Evolutionary conservation across 2,113 vertebrate genomes (phyloP).

Genomic region (Empidonax traillii): DNA sequence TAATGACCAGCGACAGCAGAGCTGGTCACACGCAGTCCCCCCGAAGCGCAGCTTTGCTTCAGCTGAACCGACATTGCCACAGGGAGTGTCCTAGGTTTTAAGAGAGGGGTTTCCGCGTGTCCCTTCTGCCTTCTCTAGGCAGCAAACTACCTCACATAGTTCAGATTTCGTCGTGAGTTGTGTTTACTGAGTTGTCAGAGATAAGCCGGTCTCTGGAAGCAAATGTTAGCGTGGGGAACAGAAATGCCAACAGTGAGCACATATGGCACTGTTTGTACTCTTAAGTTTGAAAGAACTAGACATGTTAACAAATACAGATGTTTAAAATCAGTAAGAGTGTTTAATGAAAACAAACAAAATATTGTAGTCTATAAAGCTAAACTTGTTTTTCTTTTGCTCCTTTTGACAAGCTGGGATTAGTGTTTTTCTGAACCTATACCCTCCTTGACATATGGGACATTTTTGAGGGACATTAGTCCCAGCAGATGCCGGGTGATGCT

Average conservation of each 20-base stretch:
- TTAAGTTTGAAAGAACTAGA: conserved; percentile 58
- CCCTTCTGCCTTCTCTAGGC: background rate
- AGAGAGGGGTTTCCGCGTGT: background rate
- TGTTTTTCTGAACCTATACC: conserved; percentile 57
- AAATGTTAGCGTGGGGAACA: conserved; percentile 11
- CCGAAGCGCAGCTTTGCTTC: background rate
- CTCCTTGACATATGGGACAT: conserved; percentile 32
- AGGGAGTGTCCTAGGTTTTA: accelerated
- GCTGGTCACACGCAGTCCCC: background rate
- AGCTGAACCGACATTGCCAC: accelerated
- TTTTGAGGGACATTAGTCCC: conserved; percentile 46
- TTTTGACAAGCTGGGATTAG: conserved; percentile 58
- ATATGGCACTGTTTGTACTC: conserved; percentile 71
- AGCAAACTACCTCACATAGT: background rate
- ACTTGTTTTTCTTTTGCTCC: conserved; percentile 65
- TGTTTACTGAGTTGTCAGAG: conserved; percentile 27
- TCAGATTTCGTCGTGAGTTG: background rate
- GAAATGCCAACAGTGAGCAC: conserved; percentile 61
- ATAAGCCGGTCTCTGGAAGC: conserved; percentile 5
- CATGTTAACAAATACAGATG: conserved; percentile 72
- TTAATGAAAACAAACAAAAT: conserved; percentile 75
- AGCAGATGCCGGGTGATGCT: conserved; percentile 55
- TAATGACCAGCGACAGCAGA: background rate
- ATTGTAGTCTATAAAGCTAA: conserved; percentile 61
- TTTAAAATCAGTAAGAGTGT: conserved; percentile 73